A percentile compares a stretch with the other conserved stretches of the same genome.
Conservation (phyloP, 37 sponge, comb jelly and placozoan species). For the Crambe crambe region DNA sequence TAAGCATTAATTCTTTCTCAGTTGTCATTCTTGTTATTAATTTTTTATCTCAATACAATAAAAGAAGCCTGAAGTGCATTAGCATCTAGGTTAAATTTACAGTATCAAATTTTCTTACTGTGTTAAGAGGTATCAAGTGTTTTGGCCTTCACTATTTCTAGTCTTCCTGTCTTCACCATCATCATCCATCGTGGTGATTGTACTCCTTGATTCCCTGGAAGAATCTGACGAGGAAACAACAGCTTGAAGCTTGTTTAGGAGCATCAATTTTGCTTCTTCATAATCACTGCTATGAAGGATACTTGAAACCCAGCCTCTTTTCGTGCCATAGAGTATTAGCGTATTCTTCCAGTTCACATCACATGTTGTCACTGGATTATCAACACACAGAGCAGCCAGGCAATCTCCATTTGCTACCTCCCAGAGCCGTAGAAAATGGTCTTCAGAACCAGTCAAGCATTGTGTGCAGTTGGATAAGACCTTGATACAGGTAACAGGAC, state of each 20-base stretch:
- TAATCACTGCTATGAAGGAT: slow-evolving; percentile 2
- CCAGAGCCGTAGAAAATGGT: slow-evolving; percentile 29
- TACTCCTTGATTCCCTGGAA: not conserved
- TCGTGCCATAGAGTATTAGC: slow-evolving; percentile 43
- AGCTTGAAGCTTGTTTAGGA: slow-evolving; percentile 11
- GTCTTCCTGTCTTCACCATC: not conserved
- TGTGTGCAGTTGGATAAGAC: slow-evolving; percentile 11
- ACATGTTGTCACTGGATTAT: slow-evolving; percentile 20
- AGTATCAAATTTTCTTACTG: too few relatives aligned
- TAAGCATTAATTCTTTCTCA: too few relatives aligned
- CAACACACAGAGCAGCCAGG: slow-evolving; percentile 28
- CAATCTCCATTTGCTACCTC: slow-evolving; percentile 3
- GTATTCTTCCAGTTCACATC: not conserved
- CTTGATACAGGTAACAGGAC: slow-evolving; percentile 21
- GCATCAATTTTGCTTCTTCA: not conserved
- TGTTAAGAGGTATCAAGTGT: too few relatives aligned
- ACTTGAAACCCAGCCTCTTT: slow-evolving; percentile 48
- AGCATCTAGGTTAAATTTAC: not conserved
- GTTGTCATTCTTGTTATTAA: too few relatives aligned
- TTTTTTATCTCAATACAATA: not conserved
- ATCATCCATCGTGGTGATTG: not conserved
- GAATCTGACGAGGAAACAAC: not conserved
- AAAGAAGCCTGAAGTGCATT: not conserved
- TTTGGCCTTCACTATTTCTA: not conserved
- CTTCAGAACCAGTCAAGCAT: slow-evolving; percentile 37